Conservation (phyloP, 1,140 invertebrate species). For the Drosophila mauritiana region DNA sequence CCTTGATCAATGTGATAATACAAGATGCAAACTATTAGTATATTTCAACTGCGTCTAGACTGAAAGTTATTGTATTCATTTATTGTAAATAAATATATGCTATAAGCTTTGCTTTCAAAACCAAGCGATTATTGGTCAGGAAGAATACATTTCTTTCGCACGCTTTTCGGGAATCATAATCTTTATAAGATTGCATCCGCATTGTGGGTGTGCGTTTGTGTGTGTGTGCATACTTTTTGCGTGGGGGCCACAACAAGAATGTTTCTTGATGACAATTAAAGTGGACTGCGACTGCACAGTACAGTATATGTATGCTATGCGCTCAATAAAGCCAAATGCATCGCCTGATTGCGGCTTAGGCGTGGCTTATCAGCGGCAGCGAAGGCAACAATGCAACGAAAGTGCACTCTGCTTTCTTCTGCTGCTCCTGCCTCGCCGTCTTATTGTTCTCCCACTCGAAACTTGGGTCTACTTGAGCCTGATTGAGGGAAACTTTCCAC, state of each 20-base stretch:
- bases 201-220: neutral
- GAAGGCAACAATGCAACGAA: conserved; percentile 16
- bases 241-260: conserved; percentile 46
- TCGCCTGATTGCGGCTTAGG: conserved; percentile 47
- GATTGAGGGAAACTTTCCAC: conserved; percentile 74
- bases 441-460: conserved; percentile 38
- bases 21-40: neutral
- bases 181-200: conserved; percentile 27
- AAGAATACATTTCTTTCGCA: conserved; percentile 10
- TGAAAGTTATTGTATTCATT: neutral
- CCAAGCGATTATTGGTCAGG: too few relatives aligned
- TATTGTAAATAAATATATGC: neutral
- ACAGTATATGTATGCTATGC: conserved; percentile 1
- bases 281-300: conserved; percentile 34
- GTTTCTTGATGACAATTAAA: conserved; percentile 45
- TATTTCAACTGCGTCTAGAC: neutral
- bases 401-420: conserved; percentile 43
- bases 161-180: conserved; percentile 42
- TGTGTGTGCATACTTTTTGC: conserved; percentile 19
- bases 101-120: neutral
- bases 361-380: conserved; percentile 70
- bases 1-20: neutral
- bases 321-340: conserved; percentile 17
- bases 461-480: conserved; percentile 54
- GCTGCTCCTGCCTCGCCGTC: conserved; percentile 37